Percentiles rank a stretch among this genome's conserved stretches.
Evolutionary conservation across 1,140 invertebrate species (phyloP).

Genomic region (Ostrea edulis): DNA sequence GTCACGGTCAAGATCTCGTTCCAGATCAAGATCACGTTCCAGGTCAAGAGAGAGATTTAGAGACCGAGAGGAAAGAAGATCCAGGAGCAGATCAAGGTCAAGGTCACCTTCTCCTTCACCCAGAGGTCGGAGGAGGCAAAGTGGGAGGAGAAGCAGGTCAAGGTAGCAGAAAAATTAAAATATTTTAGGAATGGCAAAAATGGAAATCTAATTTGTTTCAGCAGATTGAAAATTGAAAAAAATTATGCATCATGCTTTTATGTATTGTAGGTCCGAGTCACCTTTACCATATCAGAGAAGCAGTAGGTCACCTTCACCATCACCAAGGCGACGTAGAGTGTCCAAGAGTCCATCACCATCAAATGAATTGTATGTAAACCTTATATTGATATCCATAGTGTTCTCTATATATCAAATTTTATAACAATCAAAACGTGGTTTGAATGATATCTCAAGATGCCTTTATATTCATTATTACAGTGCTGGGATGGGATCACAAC

Average conservation of each 20-base stretch:
- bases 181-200: neutral
- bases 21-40: slow-evolving; percentile 66
- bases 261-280: slow-evolving; percentile 70
- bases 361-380: slow-evolving; percentile 43
- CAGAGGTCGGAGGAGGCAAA: slow-evolving; percentile 57
- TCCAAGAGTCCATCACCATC: slow-evolving; percentile 88
- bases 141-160: slow-evolving; percentile 62
- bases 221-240: neutral
- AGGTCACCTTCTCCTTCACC: slow-evolving; percentile 60
- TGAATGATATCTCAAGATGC: too few relatives aligned
- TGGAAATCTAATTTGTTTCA: neutral
- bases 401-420: too few relatives aligned
- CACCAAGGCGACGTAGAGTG: slow-evolving; percentile 47
- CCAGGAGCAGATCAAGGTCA: slow-evolving; percentile 56
- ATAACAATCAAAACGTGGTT: too few relatives aligned
- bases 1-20: slow-evolving; percentile 63
- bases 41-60: slow-evolving; percentile 79
- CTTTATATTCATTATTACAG: neutral
- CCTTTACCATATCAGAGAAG: slow-evolving; percentile 69
- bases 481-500: slow-evolving; percentile 21
- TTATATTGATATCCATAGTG: neutral
- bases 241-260: neutral
- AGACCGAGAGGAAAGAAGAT: slow-evolving; percentile 78
- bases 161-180: slow-evolving; percentile 52
- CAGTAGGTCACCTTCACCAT: slow-evolving; percentile 75